Conservation (phyloP, 2,113 vertebrate genomes). For the Aleadryas rufinucha region DNA sequence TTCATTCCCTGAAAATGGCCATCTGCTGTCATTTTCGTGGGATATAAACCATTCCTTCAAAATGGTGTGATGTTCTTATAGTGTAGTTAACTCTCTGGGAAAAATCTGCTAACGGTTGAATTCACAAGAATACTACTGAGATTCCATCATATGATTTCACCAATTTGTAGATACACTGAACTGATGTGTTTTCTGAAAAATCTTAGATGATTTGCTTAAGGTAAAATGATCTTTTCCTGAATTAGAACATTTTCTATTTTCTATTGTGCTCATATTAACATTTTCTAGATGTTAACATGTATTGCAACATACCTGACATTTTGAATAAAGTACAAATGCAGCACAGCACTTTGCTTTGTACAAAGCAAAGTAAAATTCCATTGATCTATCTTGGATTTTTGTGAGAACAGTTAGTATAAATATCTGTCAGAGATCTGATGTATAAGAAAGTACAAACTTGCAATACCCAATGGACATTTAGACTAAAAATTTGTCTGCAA, state of each 20-base stretch:
- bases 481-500: neutral
- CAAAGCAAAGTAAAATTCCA: neutral
- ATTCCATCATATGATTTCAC: neutral
- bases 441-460: neutral
- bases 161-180: neutral
- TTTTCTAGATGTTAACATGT: neutral
- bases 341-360: neutral
- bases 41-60: neutral
- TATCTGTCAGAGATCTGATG: neutral
- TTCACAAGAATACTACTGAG: neutral
- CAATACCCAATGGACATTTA: neutral
- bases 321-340: neutral
- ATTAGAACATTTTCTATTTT: neutral
- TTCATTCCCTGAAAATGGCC: neutral
- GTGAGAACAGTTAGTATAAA: neutral
- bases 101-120: neutral
- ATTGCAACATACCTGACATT: neutral
- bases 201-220: neutral
- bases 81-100: neutral
- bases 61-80: neutral
- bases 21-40: neutral
- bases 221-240: neutral
- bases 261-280: neutral
- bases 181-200: neutral
- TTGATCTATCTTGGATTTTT: neutral